phyloP scores from a whole-genome alignment of 2,888 invertebrate genomes.

The Cynaeus angustus region DNA sequence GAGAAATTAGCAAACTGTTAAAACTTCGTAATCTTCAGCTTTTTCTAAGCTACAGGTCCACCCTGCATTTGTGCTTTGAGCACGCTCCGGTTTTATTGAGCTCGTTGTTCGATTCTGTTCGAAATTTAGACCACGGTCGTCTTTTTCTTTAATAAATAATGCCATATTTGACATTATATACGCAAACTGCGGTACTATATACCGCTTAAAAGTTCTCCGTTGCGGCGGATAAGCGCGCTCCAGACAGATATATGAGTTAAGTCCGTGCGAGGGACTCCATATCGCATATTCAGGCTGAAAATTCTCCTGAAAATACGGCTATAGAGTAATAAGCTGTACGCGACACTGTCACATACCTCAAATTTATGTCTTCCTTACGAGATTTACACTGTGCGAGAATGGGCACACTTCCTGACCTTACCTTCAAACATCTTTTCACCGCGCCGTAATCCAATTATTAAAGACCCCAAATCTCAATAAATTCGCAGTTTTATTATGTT shows the following conservation, averaged over 20 bases:
- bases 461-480: conserved; percentile 11
- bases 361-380: conserved; percentile 50
- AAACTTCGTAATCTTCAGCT: too few relatives aligned
- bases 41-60: background rate
- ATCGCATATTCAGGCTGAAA: conserved; percentile 58
- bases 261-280: conserved; percentile 60
- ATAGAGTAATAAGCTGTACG: conserved; percentile 60
- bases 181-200: conserved; percentile 56
- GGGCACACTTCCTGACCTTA: conserved; percentile 16
- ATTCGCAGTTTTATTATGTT: conserved; percentile 22
- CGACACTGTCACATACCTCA: conserved; percentile 59
- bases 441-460: conserved; percentile 7
- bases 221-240: conserved; percentile 59
- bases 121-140: conserved; percentile 24
- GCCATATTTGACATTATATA: conserved; percentile 52
- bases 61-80: background rate
- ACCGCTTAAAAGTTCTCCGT: conserved; percentile 61
- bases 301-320: conserved; percentile 57
- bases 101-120: conserved; percentile 10
- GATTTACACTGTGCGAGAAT: conserved; percentile 15
- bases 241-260: conserved; percentile 64
- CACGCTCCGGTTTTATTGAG: conserved; percentile 8
- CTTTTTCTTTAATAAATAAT: conserved; percentile 52
- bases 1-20: too few relatives aligned
- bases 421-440: conserved; percentile 9